phyloP scores from a whole-genome alignment of 1,140 invertebrate genomes.

The Drosophila tsacasi region DNA sequence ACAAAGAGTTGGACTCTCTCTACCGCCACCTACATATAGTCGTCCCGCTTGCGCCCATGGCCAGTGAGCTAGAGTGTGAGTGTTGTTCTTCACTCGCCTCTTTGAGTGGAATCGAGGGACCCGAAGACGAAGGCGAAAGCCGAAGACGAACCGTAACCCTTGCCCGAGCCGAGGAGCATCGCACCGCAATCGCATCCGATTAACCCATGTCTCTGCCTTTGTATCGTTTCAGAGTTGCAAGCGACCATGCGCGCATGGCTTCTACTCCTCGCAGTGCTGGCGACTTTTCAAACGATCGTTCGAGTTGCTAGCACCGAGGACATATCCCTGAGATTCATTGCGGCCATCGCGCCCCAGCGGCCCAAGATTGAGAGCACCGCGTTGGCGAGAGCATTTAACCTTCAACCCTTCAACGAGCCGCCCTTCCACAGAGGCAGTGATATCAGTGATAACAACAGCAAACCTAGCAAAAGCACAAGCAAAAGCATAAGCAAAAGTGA shows the following conservation, averaged over 20 bases:
- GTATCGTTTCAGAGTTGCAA: constrained; percentile 86
- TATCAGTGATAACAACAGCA: constrained; percentile 64
- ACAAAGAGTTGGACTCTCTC: constrained; percentile 27
- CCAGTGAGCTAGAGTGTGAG: constrained; percentile 52
- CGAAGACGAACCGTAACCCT: constrained; percentile 12
- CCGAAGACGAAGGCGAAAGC: constrained; percentile 2
- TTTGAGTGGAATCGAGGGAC: constrained; percentile 19
- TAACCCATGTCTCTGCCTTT: constrained; percentile 78
- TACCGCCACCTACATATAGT: constrained; percentile 30
- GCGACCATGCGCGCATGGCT: constrained; percentile 86
- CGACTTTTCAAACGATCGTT: constrained; percentile 85
- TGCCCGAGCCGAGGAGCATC: constrained; percentile 11
- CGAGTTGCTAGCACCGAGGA: constrained; percentile 85
- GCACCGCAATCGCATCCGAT: constrained; percentile 19
- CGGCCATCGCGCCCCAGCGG: constrained; percentile 69
- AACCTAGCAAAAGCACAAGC: constrained; percentile 41
- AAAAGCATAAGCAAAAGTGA: constrained; percentile 62
- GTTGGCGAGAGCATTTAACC: constrained; percentile 76
- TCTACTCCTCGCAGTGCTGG: constrained; percentile 86
- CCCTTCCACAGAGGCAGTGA: constrained; percentile 50
- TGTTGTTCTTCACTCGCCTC: constrained; percentile 12
- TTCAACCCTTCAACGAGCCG: constrained; percentile 67
- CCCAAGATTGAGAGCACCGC: constrained; percentile 41
- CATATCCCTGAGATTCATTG: constrained; percentile 82
- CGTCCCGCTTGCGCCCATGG: constrained; percentile 60